Evolutionary conservation across 2,888 invertebrate genomes (phyloP).

Genomic region (Drosophila borealis): DNA sequence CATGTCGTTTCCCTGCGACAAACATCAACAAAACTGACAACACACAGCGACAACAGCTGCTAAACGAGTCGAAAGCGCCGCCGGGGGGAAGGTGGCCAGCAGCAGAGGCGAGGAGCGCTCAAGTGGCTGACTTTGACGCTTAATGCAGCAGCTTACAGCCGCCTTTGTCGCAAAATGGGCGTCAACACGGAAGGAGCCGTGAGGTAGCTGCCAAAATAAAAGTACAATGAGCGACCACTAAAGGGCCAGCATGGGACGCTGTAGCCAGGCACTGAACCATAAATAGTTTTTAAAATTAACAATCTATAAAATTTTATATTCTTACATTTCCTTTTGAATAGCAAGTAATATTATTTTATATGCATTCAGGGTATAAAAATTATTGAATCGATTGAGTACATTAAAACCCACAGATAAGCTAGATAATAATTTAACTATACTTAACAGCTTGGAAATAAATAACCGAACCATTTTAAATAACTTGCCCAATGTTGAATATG

Average conservation of each 20-base stretch:
- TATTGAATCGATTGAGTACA: no score
- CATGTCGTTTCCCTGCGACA: conserved; percentile 58
- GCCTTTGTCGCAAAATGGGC: conserved; percentile 1
- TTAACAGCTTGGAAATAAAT: neutral
- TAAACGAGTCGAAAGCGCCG: conserved; percentile 15
- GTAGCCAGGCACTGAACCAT: neutral
- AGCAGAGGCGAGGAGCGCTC: conserved; percentile 25
- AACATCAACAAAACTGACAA: conserved; percentile 55
- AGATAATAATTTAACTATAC: neutral
- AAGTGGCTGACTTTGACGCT: conserved; percentile 52
- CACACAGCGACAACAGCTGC: conserved; percentile 48
- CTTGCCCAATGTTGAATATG: neutral
- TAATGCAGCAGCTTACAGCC: conserved; percentile 52
- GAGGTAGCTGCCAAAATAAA: neutral
- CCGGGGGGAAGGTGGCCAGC: neutral
- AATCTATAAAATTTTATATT: no score
- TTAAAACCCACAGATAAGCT: neutral
- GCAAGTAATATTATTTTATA: no score
- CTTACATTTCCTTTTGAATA: no score
- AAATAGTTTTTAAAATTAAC: no score
- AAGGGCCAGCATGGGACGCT: conserved; percentile 1
- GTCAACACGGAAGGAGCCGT: no score
- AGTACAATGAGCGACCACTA: conserved; percentile 25
- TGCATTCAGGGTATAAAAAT: no score
- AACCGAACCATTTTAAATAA: neutral